Conservation (phyloP, 2,797 vertebrate genomes). For the Periophthalmus magnuspinnatus region DNA sequence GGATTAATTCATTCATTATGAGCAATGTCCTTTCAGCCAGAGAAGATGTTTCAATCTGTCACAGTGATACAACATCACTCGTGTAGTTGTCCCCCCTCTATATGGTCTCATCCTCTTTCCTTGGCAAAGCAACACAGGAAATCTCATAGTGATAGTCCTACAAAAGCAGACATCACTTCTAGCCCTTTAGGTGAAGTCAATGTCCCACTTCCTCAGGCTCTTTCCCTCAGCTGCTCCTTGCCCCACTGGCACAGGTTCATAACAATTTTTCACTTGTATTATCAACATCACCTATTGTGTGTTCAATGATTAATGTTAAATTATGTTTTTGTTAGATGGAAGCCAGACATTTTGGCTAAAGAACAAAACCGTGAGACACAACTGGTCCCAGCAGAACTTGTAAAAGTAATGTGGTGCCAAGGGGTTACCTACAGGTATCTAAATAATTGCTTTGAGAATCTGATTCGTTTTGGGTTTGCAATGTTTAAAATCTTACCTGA, state of each 20-base stretch:
- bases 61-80: constrained; percentile 83
- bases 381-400: constrained; percentile 70
- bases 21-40: constrained; percentile 22
- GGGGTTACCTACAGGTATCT: constrained; percentile 84
- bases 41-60: constrained; percentile 61
- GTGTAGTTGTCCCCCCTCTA: constrained; percentile 66
- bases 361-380: constrained; percentile 49
- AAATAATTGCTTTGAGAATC: background rate
- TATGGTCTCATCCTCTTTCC: constrained; percentile 84
- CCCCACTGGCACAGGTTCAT: constrained; percentile 89
- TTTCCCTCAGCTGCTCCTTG: constrained; percentile 81
- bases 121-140: constrained; percentile 72
- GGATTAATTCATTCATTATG: background rate
- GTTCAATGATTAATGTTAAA: background rate
- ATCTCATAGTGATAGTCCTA: constrained; percentile 10
- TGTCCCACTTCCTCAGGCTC: constrained; percentile 72
- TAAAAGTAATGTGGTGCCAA: constrained; percentile 84
- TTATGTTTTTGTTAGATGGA: constrained; percentile 78
- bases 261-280: background rate
- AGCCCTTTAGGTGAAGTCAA: constrained; percentile 2
- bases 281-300: background rate
- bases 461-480: background rate
- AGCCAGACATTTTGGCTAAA: constrained; percentile 60
- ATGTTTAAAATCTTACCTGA: constrained; percentile 14
- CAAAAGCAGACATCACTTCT: constrained; percentile 3